Base-by-base conservation (phyloP, 2,113 vertebrate species). In the Scatophagus argus region DNA sequence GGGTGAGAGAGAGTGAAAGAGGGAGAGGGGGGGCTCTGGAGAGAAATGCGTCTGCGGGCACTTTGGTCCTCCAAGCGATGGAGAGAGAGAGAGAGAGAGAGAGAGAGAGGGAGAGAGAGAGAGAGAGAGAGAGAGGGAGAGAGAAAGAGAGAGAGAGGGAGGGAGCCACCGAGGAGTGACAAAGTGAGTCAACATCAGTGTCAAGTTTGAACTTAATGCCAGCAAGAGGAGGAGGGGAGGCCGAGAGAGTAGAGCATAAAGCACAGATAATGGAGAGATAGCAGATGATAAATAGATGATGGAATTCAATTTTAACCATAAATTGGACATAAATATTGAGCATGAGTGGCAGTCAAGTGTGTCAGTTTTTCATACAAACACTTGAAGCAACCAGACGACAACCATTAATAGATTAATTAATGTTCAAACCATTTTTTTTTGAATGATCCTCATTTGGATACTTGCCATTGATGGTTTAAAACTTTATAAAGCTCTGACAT, bases 201-300 rank as follows among this genome's bases (percentile, higher is more conserved):
- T 95, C 94, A 95, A 94, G 91, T 94, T 94, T 95, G 93, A 95
- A 94, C 94, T 94, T 95, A 94, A 95, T 94, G 93, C 93, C 93
- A 94, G 87, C 68, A 62, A 94, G 92, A 90, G 88, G 86, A 92
- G 89, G 91, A 93, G 92, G 90, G 90, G 88, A 87, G 87, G 88
- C 81, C 59, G 59, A 84, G 86, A 92, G 90, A 93, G 90, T 36
- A 66, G 83, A 90, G 89, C 89, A 89, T 89, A 90, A 91, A 92
- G 64, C 82, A 81, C 85, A 90, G 88, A 94, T 93, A 93, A 93
- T 93, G 90, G 92, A 92, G 87, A 49, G 74, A 90, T 89, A 88
- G 86, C 76, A 84, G 77, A 83, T 86, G 85, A 87, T 87, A 79
- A 89, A 90, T 84, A 91, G 85, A 91, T 87, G 82, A 87, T 85